Evolutionary conservation across 2,888 invertebrate species (phyloP), one percentile per base, ranked within the genome.

Genomic region (Leptogaster cylindrica): DNA sequence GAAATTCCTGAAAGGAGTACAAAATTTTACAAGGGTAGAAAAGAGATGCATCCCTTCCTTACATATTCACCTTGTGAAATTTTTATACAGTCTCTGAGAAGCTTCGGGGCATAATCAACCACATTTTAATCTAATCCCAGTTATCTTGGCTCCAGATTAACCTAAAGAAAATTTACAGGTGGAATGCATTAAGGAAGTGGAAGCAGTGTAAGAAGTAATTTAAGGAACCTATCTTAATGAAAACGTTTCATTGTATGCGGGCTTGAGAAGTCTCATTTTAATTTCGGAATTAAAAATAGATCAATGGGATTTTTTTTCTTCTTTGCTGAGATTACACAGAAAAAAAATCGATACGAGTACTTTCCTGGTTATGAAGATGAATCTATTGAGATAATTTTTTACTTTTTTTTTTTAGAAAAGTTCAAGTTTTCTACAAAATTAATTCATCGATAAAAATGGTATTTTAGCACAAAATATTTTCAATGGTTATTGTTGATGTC

Each of bases 91-190:
- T 41, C 18, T 41, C 16, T 16, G 41, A 18, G 16, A 41, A 41
- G 41, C 41, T 41, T 16, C 41, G 5, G 10, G 41, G 41, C 41
- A 16, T 41, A 41, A 41, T 41, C 41, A 41, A 41, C 41, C 41
- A 10, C 41, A 41, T 16, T 41, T 41, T 41, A 41, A 36, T n/a
- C 36, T 36, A 36, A 41, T 41, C 41, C 16, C 41, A 10, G 41
- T 41, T 36, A 36, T 36, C 36, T 14, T 36, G 4, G n/a, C 14
- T 36, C 14, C 16, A 41, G 41, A 41, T 41, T 41, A 41, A 41
- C 41, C 41, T 41, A n/a, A n/a, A 18, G 16, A 18, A 41, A 41
- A 41, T 41, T 41, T 12, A 16, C 18, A 41, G 41, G 18, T 41
- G 5, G 41, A 41, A 16, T 41, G 41, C 10, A 41, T 41, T 41